Conservation (phyloP, 2,888 invertebrate species). For the Sepioteuthis lessoniana region DNA sequence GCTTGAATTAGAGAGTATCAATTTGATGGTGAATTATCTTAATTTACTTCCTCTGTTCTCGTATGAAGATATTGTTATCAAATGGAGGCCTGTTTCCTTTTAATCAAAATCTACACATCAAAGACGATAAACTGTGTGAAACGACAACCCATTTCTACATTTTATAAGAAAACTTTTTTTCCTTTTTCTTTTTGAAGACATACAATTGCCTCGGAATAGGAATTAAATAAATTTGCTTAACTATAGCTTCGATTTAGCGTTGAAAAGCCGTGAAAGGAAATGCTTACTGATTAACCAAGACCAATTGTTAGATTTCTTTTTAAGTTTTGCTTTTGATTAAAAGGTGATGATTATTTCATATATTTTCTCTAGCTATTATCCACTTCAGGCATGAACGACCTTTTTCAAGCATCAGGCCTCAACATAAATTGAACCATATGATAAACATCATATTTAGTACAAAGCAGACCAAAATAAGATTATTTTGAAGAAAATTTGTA, state of each 20-base stretch:
- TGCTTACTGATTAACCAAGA: background rate
- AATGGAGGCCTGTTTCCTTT: background rate
- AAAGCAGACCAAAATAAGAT: no score
- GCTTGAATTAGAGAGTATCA: background rate
- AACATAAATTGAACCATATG: no score
- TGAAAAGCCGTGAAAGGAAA: background rate
- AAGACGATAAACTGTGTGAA: background rate
- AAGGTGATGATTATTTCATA: no score
- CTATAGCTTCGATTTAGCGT: background rate
- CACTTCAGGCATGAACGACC: no score
- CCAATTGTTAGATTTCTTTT: background rate
- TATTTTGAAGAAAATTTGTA: no score
- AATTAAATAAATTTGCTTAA: background rate
- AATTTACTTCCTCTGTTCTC: background rate
- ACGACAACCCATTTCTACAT: background rate
- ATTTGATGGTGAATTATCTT: background rate
- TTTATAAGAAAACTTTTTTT: background rate
- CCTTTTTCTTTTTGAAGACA: background rate
- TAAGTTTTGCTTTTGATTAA: background rate
- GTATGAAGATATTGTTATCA: background rate
- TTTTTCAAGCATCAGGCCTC: no score
- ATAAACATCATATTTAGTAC: no score
- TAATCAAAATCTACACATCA: background rate
- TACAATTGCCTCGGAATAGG: background rate
- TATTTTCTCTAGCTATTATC: no score